Evolutionary conservation across 2,888 invertebrate species (phyloP), one percentile per base, ranked within the genome.

Genomic region (Spilosoma lubricipeda): DNA sequence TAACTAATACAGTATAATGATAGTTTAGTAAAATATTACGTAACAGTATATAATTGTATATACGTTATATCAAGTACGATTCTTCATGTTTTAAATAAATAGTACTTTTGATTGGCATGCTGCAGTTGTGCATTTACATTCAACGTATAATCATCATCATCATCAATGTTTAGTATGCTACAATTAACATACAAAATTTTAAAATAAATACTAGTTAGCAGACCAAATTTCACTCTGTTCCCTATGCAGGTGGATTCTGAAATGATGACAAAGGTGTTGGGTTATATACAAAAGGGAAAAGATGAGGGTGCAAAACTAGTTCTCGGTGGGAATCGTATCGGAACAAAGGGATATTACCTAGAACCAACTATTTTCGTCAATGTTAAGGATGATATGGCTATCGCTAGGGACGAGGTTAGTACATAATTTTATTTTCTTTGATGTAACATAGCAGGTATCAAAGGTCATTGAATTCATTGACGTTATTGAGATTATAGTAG

Each of bases 301-400:
- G 92, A 97, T 79, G 97, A 99, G 89, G 99, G 99, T 0, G 99
- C 99, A 0, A 97, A 96, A 85, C 91, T 99, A 75, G 95, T 97
- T 85, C 94, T 96, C 30, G 99, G 99, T 18, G 99, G 99, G 3
- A 91, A 91, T 23, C 87, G 93, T 15, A 75, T 96, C 45, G 98
- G 97, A 13, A 93, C 90, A 70, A 95, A 96, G 56, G 98, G 98
- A 0, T 98, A 96, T 90, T 98, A 97, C 87, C 94, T 98, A 45
- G 96, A 98, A 83, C 98, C 98, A 0, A 98, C 98, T 0, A 97
- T 98, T 1, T 98, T 98, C 87, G 96, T 97, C 11, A 96, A 97
- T 87, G 98, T 98, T 11, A 96, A 95, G 36, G 98, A 98, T 89
- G 90, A 97, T 71, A 98, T 98, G 98, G 96, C 95, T 39, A 98